phyloP scores from a whole-genome alignment of 2,797 vertebrate species.

The Cheirogaleus major region DNA sequence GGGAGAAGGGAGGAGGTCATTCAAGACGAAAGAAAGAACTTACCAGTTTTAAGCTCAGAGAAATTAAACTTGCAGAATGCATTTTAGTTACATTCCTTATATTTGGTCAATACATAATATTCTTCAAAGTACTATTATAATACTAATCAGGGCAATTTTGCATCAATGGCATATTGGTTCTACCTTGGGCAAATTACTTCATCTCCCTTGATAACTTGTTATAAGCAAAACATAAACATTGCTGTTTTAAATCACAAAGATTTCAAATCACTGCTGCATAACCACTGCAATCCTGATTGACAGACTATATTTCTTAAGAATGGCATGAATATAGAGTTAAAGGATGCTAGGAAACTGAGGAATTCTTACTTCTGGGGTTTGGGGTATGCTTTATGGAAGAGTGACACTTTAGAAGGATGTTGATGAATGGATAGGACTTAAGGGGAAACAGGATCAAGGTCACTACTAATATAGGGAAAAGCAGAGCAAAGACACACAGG shows the following conservation, averaged over 20 bases:
- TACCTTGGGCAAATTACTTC: neutral
- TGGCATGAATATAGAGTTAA: neutral
- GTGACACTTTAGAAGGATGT: neutral
- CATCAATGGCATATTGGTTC: neutral
- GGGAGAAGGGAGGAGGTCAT: neutral
- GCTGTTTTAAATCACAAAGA: neutral
- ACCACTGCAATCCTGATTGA: neutral
- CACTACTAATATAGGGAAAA: neutral
- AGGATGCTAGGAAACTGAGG: neutral
- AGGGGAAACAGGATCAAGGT: neutral
- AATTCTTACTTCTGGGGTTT: neutral
- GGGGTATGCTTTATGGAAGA: neutral
- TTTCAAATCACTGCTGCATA: neutral
- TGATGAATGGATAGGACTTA: neutral
- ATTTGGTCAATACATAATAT: neutral
- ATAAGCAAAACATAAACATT: neutral
- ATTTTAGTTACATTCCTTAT: neutral
- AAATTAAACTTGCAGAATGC: neutral
- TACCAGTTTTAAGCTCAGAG: neutral
- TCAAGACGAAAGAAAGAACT: neutral
- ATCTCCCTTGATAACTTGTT: neutral
- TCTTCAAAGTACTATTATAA: neutral
- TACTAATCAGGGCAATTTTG: neutral
- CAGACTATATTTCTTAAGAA: neutral
- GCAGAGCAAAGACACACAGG: neutral